A percentile compares a stretch with the other conserved stretches of the same genome.
phyloP scores from a whole-genome alignment of 1,140 invertebrate genomes.

The Drosophila malerkotliana region DNA sequence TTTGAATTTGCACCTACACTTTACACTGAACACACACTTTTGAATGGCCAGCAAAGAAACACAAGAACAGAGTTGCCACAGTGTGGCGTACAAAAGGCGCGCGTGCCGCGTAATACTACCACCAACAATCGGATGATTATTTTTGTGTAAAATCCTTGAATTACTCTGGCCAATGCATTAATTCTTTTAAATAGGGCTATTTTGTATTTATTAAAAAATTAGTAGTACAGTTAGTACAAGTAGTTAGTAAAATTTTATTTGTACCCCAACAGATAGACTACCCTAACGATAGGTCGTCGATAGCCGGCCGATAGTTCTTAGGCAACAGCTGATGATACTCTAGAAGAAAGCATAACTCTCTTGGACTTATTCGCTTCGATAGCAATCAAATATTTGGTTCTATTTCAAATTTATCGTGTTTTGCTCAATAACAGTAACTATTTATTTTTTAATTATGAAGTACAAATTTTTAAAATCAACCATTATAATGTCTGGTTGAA shows the following conservation, averaged over 20 bases:
- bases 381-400: not conserved
- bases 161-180: no score
- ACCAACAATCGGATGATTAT: constrained; percentile 15
- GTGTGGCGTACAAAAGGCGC: constrained; percentile 30
- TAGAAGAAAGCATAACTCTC: not conserved
- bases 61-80: constrained; percentile 37
- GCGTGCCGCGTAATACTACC: constrained; percentile 26
- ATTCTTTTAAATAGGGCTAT: not conserved
- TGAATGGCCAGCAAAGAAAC: constrained; percentile 52
- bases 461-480: not conserved
- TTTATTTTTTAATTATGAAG: not conserved
- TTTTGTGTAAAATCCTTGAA: no score
- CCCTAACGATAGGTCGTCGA: constrained; percentile 14
- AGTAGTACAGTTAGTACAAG: no score
- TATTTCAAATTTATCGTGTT: not conserved
- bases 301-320: constrained; percentile 15
- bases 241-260: not conserved
- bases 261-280: not conserved
- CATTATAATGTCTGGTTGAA: not conserved
- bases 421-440: no score
- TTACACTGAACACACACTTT: constrained; percentile 52
- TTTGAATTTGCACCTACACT: constrained; percentile 43
- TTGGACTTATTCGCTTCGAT: not conserved
- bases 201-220: not conserved
- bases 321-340: constrained; percentile 24